Percentiles rank a stretch among this genome's conserved stretches.
Evolutionary conservation across 2,888 invertebrate species (phyloP).

Genomic region (Cataglyphis livida): DNA sequence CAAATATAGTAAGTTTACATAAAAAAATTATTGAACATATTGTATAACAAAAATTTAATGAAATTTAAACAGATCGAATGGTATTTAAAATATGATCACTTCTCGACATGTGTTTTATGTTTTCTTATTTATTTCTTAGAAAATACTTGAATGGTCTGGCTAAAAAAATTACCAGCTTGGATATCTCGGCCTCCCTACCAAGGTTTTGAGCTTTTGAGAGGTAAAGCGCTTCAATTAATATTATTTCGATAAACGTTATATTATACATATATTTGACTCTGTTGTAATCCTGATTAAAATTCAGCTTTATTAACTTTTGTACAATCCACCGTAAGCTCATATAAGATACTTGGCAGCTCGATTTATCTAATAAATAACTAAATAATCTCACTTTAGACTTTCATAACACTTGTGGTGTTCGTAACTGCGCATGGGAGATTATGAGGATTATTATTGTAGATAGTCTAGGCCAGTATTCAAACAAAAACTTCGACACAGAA

Average conservation of each 20-base stretch:
- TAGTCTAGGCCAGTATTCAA: neutral
- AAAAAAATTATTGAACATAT: neutral
- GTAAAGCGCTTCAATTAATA: neutral
- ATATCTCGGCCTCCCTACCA: neutral
- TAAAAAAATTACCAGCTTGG: neutral
- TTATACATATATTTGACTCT: neutral
- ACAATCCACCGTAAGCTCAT: neutral
- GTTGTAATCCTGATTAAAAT: neutral
- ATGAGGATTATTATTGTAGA: constrained; percentile 10
- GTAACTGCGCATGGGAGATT: neutral
- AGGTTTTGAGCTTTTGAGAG: neutral
- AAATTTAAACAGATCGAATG: neutral
- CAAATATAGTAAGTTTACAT: neutral
- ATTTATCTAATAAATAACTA: constrained; percentile 12
- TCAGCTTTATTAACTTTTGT: constrained; percentile 4
- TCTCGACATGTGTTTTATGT: neutral
- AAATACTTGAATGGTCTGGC: neutral
- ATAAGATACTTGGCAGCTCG: neutral
- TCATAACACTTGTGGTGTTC: neutral
- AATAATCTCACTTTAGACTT: neutral
- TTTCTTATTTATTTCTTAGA: neutral
- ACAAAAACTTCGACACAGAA: neutral
- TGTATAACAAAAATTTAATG: neutral
- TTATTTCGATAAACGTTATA: neutral
- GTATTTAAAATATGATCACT: neutral